Conservation (phyloP, 2,113 vertebrate genomes). For the Acinonyx jubatus region DNA sequence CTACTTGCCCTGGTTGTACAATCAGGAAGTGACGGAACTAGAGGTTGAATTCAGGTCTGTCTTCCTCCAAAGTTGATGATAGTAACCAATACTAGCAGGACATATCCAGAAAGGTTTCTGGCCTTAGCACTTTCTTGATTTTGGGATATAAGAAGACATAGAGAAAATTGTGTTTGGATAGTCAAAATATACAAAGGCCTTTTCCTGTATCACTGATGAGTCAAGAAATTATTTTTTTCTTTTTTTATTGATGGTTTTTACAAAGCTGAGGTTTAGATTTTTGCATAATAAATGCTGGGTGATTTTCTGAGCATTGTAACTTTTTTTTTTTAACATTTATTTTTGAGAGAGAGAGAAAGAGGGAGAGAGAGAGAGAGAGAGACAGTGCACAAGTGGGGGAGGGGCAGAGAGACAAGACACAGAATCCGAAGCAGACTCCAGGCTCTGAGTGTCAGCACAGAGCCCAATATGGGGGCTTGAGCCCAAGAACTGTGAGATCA, state of each 20-base stretch:
- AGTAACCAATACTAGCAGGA: not conserved
- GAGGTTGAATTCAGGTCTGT: not conserved
- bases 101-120: not conserved
- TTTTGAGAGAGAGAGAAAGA: too few species aligned
- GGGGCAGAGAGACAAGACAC: too few species aligned
- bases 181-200: not conserved
- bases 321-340: not conserved
- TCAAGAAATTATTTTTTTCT: not conserved
- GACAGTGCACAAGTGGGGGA: too few species aligned
- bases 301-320: not conserved
- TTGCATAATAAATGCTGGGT: slow-evolving; percentile 12
- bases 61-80: not conserved
- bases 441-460: too few species aligned
- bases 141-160: not conserved
- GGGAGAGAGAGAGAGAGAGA: too few species aligned
- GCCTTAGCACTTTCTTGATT: not conserved
- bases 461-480: too few species aligned
- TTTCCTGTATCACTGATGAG: not conserved
- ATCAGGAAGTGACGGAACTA: not conserved
- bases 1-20: not conserved
- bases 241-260: slow-evolving; percentile 22
- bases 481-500: too few species aligned
- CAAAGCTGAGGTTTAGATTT: slow-evolving; percentile 3
- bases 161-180: not conserved
- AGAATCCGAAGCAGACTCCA: too few species aligned